Evolutionary conservation across 1,140 invertebrate species (phyloP).

Genomic region (Panagrolaimus sp.): DNA sequence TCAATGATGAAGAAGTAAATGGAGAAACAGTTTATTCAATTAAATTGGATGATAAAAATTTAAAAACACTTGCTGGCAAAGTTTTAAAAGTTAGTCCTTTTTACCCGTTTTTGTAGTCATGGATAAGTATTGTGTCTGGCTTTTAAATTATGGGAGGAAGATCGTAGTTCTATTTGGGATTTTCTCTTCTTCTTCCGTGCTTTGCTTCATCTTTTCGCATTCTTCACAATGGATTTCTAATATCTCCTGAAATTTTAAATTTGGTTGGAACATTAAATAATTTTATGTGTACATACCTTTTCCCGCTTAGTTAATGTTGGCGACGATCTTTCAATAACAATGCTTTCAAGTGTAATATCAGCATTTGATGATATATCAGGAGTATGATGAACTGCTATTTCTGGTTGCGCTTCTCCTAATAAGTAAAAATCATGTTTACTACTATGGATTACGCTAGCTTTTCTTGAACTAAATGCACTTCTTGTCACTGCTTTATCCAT

Average conservation of each 20-base stretch:
- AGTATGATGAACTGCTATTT: neutral
- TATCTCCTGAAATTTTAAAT: neutral
- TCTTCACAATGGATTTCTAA: constrained; percentile 11
- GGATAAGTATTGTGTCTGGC: no score
- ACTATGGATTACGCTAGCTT: neutral
- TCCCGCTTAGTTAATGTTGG: neutral
- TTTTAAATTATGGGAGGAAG: no score
- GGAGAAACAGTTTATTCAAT: constrained; percentile 21
- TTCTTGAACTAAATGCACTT: no score
- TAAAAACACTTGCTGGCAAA: constrained; percentile 30
- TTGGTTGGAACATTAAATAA: no score
- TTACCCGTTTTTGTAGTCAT: no score
- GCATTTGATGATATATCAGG: constrained; percentile 6
- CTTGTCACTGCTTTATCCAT: no score
- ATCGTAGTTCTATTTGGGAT: no score
- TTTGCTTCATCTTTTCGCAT: neutral
- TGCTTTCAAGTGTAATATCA: no score
- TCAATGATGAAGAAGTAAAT: constrained; percentile 12
- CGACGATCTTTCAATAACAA: neutral
- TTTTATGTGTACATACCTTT: no score
- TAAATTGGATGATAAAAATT: constrained; percentile 25
- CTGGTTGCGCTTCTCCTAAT: constrained; percentile 1
- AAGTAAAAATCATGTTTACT: neutral
- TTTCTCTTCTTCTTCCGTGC: no score
- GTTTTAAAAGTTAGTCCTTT: neutral